phyloP scores from a whole-genome alignment of 2,888 invertebrate genomes.

The Tethea ocularis region DNA sequence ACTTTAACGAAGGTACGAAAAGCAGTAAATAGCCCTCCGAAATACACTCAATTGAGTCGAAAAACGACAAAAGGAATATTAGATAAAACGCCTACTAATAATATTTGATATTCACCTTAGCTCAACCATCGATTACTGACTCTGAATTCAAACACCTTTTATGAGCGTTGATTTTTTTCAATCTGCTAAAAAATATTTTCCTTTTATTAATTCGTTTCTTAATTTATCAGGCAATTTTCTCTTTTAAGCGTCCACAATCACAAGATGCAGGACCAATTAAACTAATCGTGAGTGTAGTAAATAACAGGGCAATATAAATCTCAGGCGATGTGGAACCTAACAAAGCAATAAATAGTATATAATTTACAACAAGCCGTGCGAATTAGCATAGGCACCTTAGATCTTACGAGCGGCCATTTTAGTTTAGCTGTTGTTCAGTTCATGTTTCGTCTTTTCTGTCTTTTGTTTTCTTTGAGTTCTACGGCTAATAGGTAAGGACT shows the following conservation, averaged over 20 bases:
- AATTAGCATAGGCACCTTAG: slow-evolving; percentile 27
- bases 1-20: too few relatives aligned
- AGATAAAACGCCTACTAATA: too few relatives aligned
- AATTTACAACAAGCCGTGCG: slow-evolving; percentile 23
- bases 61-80: too few relatives aligned
- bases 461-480: not conserved
- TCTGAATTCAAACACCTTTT: too few relatives aligned
- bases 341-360: slow-evolving; percentile 39
- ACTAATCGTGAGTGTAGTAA: slow-evolving; percentile 1
- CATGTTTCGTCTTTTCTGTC: not conserved
- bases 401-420: slow-evolving; percentile 3
- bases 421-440: not conserved
- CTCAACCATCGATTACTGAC: too few relatives aligned
- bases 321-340: slow-evolving; percentile 27
- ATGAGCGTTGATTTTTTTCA: too few relatives aligned
- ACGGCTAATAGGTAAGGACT: not conserved
- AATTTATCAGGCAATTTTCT: not conserved
- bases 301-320: slow-evolving; percentile 21
- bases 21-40: too few relatives aligned
- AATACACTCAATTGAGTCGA: too few relatives aligned
- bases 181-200: not conserved
- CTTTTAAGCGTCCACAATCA: not conserved
- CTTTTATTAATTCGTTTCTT: not conserved
- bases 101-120: too few relatives aligned
- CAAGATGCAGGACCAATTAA: not conserved